Conservation (phyloP, 2,888 invertebrate genomes). For the Kuschelorhynchus macadamiae region DNA sequence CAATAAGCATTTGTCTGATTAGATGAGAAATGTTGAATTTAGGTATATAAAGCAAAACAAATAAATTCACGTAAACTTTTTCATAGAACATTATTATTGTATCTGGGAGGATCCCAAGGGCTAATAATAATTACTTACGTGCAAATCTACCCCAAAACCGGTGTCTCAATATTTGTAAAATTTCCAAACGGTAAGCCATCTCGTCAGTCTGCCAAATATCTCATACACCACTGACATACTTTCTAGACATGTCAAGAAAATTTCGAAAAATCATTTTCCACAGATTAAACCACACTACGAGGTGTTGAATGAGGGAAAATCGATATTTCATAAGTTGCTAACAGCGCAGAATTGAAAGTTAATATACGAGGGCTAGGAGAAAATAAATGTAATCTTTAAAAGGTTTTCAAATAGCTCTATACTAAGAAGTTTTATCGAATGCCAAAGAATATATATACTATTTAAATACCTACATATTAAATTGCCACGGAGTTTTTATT, state of each 20-base stretch:
- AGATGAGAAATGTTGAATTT: too few species aligned
- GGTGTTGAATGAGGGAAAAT: conserved; percentile 37
- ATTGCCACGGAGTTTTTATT: too few species aligned
- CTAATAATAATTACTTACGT: conserved; percentile 26
- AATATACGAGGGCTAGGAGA: conserved; percentile 15
- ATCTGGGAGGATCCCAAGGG: conserved; percentile 1
- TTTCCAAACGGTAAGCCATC: conserved; percentile 23
- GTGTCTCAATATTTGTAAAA: conserved; percentile 30
- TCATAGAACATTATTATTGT: too few species aligned
- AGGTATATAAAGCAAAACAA: too few species aligned
- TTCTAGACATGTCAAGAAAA: conserved; percentile 9
- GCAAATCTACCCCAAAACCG: conserved; percentile 30
- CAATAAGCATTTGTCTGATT: too few species aligned
- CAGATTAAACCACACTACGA: conserved; percentile 11
- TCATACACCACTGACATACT: conserved; percentile 26
- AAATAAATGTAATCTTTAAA: too few species aligned
- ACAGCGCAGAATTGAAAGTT: conserved; percentile 13
- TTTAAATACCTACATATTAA: too few species aligned
- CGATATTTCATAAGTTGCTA: conserved; percentile 23
- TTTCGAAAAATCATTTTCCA: conserved; percentile 35
- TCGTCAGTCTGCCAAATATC: not conserved
- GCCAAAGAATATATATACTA: too few species aligned
- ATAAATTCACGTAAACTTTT: too few species aligned
- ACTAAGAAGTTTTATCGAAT: too few species aligned
- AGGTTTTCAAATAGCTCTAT: too few species aligned